These are phyloP conservation scores for Brachyptera putata DNA, from an alignment of 2,888 invertebrate species.

Conservation along the genomic window DNA sequence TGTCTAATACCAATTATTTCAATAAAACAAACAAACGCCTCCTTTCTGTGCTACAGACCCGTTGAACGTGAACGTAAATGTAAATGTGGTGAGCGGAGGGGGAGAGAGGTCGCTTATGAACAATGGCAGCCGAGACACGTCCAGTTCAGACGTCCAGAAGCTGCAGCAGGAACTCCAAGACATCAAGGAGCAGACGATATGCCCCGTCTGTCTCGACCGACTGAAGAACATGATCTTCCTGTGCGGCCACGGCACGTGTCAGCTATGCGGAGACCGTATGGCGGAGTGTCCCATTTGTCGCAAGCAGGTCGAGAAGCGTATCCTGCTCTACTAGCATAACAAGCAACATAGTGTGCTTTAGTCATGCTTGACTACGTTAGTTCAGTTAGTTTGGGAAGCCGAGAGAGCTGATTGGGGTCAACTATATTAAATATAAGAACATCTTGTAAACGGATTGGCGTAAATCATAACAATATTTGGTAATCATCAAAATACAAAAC, in stretches of 20 bases:
- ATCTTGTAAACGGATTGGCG: too few relatives aligned
- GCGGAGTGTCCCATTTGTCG: conserved; percentile 96
- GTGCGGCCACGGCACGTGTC: conserved; percentile 96
- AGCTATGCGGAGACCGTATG: conserved; percentile 98
- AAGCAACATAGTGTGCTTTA: too few relatives aligned
- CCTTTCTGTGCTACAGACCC: too few relatives aligned
- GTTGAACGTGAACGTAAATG: conserved; percentile 12
- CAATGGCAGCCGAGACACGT: conserved; percentile 64
- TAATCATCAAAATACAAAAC: too few relatives aligned
- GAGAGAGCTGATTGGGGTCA: too few relatives aligned
- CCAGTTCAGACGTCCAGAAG: conserved; percentile 77
- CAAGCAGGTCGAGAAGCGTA: conserved; percentile 93
- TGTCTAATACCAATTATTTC: too few relatives aligned
- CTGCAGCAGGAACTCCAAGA: conserved; percentile 93
- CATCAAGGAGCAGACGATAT: conserved; percentile 98
- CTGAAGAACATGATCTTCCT: conserved; percentile 98
- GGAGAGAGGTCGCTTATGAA: conserved; percentile 53
- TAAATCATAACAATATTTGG: too few relatives aligned
- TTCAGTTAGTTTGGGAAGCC: too few relatives aligned
- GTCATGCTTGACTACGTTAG: too few relatives aligned
- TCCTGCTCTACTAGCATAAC: conserved; percentile 80
- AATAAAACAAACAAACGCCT: too few relatives aligned
- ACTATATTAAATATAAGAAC: too few relatives aligned
- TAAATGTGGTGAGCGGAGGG: conserved; percentile 11
- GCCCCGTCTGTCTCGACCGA: conserved; percentile 95